Percentiles rank a stretch among this genome's conserved stretches.
Evolutionary conservation across 2,888 invertebrate genomes (phyloP).

Genomic region (Anagyrus pseudococci): DNA sequence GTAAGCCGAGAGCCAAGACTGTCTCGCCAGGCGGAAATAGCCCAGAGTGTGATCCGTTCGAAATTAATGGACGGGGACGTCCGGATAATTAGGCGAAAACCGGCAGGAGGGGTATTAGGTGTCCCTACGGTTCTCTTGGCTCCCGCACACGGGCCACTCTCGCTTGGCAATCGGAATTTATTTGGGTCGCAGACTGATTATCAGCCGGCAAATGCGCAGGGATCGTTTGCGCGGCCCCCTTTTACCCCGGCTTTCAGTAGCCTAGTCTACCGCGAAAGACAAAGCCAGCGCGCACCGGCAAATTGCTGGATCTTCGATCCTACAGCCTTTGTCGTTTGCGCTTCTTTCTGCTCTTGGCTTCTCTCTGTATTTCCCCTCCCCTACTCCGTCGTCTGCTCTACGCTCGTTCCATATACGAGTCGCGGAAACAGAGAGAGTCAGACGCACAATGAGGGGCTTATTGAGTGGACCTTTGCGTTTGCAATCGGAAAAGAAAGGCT

Average conservation of each 20-base stretch:
- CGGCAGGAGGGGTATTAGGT: slow-evolving; percentile 44
- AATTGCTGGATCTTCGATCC: slow-evolving; percentile 30
- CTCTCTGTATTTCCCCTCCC: too few species aligned
- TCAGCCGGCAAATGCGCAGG: slow-evolving; percentile 44
- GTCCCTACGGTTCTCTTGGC: too few species aligned
- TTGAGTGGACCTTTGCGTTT: too few species aligned
- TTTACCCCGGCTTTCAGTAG: background rate
- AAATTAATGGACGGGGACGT: slow-evolving; percentile 38
- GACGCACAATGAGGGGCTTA: too few species aligned
- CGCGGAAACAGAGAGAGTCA: too few species aligned
- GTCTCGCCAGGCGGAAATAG: slow-evolving; percentile 25
- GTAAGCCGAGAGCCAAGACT: too few species aligned
- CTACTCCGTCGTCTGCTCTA: too few species aligned
- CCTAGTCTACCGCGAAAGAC: background rate
- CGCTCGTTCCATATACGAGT: too few species aligned
- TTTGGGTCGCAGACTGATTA: slow-evolving; percentile 50
- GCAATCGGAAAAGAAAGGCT: too few species aligned
- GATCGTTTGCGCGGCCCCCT: too few species aligned
- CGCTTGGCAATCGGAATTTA: slow-evolving; percentile 45
- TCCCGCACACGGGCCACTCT: slow-evolving; percentile 37
- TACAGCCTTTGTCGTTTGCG: slow-evolving; percentile 3
- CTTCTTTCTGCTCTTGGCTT: background rate
- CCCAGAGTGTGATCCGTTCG: slow-evolving; percentile 2
- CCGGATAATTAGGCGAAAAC: slow-evolving; percentile 51
- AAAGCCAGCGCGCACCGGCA: slow-evolving; percentile 5